These are phyloP conservation scores for Trichopoda pennipes DNA, from an alignment of 2,888 invertebrate species.

Conservation along the genomic window DNA sequence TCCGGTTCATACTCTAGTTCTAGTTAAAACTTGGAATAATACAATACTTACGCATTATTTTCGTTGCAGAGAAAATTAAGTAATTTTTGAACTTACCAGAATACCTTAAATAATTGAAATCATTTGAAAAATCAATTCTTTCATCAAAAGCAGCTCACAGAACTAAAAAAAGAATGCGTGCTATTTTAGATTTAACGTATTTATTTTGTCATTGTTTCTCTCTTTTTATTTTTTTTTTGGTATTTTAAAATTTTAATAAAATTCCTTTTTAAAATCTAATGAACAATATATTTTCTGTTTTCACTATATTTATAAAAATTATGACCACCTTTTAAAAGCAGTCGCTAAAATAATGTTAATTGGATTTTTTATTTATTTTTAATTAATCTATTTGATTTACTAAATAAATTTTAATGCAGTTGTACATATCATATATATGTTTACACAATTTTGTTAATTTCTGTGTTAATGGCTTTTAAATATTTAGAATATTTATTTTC, in stretches of 20 bases:
- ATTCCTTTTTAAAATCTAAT: constrained; percentile 16
- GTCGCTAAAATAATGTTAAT: constrained; percentile 22
- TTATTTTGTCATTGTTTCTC: too few relatives aligned
- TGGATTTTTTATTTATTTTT: constrained; percentile 11
- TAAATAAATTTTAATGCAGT: neutral
- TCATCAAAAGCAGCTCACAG: neutral
- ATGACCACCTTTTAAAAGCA: constrained; percentile 15
- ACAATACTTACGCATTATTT: too few relatives aligned
- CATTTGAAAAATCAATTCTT: constrained; percentile 11
- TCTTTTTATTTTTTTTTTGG: neutral
- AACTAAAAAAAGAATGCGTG: neutral
- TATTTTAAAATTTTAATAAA: constrained; percentile 20
- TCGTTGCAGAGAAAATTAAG: too few relatives aligned
- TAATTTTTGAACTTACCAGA: neutral
- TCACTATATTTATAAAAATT: constrained; percentile 13
- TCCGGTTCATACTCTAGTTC: too few relatives aligned
- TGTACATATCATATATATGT: neutral
- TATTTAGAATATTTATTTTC: constrained; percentile 25
- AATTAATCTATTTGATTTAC: constrained; percentile 1
- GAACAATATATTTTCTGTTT: constrained; percentile 9
- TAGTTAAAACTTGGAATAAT: too few relatives aligned
- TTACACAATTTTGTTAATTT: neutral
- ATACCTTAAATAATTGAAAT: neutral
- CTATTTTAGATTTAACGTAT: neutral
- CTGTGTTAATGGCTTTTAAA: neutral